Conservation (phyloP, 1,140 invertebrate genomes). For the Reticulitermes speratus region DNA sequence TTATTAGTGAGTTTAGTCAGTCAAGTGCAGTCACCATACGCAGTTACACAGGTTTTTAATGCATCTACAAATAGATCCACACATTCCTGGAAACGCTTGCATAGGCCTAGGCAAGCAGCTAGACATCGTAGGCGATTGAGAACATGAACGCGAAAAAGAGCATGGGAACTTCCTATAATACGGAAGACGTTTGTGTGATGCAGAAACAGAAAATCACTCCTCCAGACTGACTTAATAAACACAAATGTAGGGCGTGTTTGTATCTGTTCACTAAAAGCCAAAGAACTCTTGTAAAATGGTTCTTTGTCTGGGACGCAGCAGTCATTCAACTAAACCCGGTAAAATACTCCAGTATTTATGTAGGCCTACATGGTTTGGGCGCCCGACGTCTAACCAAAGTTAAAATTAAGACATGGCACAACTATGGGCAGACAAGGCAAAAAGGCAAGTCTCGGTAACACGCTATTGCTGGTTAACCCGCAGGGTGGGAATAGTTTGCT, state of each 20-base stretch:
- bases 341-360: neutral
- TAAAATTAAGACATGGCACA: slow-evolving; percentile 15
- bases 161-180: neutral
- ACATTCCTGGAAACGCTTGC: too few species aligned
- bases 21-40: too few species aligned
- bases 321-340: neutral
- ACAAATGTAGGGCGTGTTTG: neutral
- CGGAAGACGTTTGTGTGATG: neutral
- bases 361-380: neutral
- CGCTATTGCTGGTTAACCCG: neutral
- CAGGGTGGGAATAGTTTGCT: slow-evolving; percentile 2
- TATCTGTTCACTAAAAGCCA: neutral
- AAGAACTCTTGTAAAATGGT: neutral
- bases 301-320: neutral
- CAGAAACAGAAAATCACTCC: neutral
- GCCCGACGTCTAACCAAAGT: neutral
- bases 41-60: too few species aligned
- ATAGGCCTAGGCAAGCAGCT: too few species aligned
- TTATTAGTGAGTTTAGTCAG: too few species aligned
- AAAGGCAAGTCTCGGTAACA: neutral
- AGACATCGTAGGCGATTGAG: too few species aligned
- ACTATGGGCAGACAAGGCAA: neutral
- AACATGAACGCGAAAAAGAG: too few species aligned
- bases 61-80: too few species aligned
- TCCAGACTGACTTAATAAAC: neutral